Evolutionary conservation across 2,797 vertebrate genomes (phyloP), one percentile per base, ranked within the genome.

Genomic region (Channa striata): DNA sequence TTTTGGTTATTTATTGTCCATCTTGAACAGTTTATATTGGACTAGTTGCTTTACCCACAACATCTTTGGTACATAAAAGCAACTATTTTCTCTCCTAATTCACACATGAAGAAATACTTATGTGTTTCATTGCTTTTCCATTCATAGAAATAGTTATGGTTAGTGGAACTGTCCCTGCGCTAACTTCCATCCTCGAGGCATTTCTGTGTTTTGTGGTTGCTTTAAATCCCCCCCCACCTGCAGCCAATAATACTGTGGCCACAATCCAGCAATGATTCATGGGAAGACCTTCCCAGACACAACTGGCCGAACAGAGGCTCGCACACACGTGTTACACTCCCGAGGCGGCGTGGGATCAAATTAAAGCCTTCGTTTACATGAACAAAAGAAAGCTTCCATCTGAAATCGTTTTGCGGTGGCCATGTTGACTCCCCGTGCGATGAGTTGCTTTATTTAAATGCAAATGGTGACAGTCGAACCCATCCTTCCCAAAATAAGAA

Each of bases 171-270:
- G 44, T 52, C 71, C 37, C 5, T 37, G 50, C 19, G 42, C 42
- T 11, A 59, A 47, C 19, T 11, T 20, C 4, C 19, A 23, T 20
- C 1, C 11, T 20, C 9, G 11, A 7, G 9, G 11, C 20, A 6
- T 25, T 58, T 19, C 30, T 72, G 42, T 59, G 21, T 59, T 72
- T 72, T 72, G 62, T 49, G 49, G 74, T 68, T 46, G 7, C 37
- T 50, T 54, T 77, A 62, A 39, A 56, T 78, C 63, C 81, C 73
- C 34, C 33, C 44, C 56, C 74, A 89, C 85, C 86, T 89, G 88
- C 75, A 64, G 77, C 67, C 80, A 77, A 78, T 87, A 75, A 86
- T 37, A 6, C 33, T 2, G 39, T 74, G 85, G 71, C 76, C 21
- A 0, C 5, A 17, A 25, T 81, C 74, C 82, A 86, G 80, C 69